Evolutionary conservation across 2,888 invertebrate species (phyloP).

Genomic region (Boloria euphrosyne): DNA sequence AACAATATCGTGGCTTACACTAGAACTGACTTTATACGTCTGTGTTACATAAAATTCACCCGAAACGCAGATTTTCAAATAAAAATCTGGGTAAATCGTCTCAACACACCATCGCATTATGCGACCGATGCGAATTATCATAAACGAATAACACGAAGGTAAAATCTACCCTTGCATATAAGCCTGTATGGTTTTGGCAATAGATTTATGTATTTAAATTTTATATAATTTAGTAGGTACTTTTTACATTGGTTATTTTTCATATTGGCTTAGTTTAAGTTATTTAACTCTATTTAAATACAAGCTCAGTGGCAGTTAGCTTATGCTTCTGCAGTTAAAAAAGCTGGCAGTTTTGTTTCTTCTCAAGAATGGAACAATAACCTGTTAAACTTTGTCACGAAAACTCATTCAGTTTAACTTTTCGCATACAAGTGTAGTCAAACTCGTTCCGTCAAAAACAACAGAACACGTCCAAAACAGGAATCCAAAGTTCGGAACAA

Average conservation of each 20-base stretch:
- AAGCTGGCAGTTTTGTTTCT: neutral
- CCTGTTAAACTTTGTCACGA: constrained; percentile 16
- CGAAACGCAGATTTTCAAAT: constrained; percentile 59
- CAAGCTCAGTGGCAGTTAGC: too few relatives aligned
- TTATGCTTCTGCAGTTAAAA: neutral
- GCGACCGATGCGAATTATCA: constrained; percentile 73
- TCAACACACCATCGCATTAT: constrained; percentile 71
- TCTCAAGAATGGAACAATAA: constrained; percentile 4
- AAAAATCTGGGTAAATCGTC: constrained; percentile 62
- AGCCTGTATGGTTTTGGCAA: constrained; percentile 41
- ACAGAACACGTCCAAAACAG: constrained; percentile 64
- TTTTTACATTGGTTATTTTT: constrained; percentile 11
- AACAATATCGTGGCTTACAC: constrained; percentile 42
- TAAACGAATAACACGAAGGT: constrained; percentile 58
- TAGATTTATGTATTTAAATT: constrained; percentile 43
- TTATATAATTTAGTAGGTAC: neutral
- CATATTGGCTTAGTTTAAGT: neutral
- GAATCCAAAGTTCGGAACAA: constrained; percentile 66
- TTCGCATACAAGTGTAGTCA: constrained; percentile 21
- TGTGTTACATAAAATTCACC: constrained; percentile 56
- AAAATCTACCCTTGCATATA: constrained; percentile 47
- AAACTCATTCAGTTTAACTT: constrained; percentile 19
- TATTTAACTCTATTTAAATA: too few relatives aligned
- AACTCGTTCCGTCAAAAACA: constrained; percentile 60
- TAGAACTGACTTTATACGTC: constrained; percentile 33